Evolutionary conservation across 2,888 invertebrate genomes (phyloP).

Genomic region (Platypus cylindrus): DNA sequence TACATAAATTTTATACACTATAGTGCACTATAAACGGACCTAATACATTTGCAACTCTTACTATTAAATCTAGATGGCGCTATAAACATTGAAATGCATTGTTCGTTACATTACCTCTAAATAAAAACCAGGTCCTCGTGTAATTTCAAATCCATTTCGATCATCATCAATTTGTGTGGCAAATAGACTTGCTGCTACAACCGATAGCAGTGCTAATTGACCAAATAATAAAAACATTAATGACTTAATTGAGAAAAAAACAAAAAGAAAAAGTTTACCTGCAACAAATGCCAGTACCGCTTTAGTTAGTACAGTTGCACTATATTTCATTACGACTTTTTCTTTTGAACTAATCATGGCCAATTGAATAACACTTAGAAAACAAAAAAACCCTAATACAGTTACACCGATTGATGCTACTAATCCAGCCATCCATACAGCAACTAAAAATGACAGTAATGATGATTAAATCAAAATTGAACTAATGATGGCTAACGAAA

Average conservation of each 20-base stretch:
- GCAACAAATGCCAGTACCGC: slow-evolving; percentile 64
- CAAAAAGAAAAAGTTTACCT: slow-evolving; percentile 43
- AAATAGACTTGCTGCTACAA: slow-evolving; percentile 70
- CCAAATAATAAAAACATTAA: no score
- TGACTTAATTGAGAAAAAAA: background rate
- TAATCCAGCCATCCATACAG: slow-evolving; percentile 70
- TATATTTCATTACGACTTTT: slow-evolving; percentile 65
- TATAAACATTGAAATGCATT: background rate
- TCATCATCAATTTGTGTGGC: slow-evolving; percentile 69
- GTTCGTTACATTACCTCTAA: slow-evolving; percentile 55
- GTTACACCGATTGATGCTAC: slow-evolving; percentile 64
- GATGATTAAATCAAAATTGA: no score
- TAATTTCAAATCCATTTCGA: slow-evolving; percentile 58
- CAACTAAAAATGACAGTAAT: no score
- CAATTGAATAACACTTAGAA: slow-evolving; percentile 68
- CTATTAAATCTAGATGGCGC: background rate
- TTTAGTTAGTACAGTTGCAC: slow-evolving; percentile 64
- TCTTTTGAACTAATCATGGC: slow-evolving; percentile 81
- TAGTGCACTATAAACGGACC: no score
- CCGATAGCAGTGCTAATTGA: slow-evolving; percentile 70
- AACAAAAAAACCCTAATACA: slow-evolving; percentile 62
- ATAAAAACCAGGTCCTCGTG: slow-evolving; percentile 74
- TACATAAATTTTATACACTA: no score
- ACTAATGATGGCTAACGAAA: no score
- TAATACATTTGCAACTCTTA: background rate